A percentile compares a stretch with the other conserved stretches of the same genome.
Conservation (phyloP, 1,140 invertebrate species). For the Euura lappo region DNA sequence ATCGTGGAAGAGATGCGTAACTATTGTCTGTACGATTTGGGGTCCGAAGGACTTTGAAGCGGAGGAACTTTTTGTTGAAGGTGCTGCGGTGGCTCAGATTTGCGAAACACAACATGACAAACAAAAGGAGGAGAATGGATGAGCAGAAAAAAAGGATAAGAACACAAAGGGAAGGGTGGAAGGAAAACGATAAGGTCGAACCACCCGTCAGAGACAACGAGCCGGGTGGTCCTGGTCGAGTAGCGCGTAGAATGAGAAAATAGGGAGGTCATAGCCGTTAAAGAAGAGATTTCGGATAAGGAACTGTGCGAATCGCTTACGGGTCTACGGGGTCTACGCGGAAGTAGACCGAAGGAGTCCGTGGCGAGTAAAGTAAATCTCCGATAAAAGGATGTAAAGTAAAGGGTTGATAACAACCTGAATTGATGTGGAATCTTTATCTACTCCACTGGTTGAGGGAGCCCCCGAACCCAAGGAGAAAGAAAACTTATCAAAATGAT, state of each 20-base stretch:
- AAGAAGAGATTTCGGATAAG: constrained; percentile 7
- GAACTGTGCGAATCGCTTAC: constrained; percentile 1
- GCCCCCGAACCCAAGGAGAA: not conserved
- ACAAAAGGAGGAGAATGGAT: not conserved
- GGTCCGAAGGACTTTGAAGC: too few species aligned
- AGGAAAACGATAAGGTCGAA: not conserved
- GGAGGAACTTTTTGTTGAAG: not conserved
- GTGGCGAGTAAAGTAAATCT: not conserved
- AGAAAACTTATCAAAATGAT: constrained; percentile 17
- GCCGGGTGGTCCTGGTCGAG: not conserved
- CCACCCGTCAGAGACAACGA: constrained; percentile 4
- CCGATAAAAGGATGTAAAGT: constrained; percentile 15
- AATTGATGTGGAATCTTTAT: constrained; percentile 26
- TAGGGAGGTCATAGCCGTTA: constrained; percentile 6
- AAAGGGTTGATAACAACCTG: constrained; percentile 22
- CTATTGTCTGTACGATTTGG: too few species aligned
- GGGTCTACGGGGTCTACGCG: not conserved
- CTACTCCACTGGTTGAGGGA: not conserved
- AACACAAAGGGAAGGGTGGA: not conserved
- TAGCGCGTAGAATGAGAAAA: not conserved
- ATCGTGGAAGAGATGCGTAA: too few species aligned
- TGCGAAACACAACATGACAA: not conserved
- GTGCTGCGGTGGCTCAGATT: not conserved
- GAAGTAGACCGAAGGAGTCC: not conserved
- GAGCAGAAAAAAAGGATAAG: not conserved